Evolutionary conservation across 2,797 vertebrate species (phyloP).

Genomic region (Lophotriccus pileatus): DNA sequence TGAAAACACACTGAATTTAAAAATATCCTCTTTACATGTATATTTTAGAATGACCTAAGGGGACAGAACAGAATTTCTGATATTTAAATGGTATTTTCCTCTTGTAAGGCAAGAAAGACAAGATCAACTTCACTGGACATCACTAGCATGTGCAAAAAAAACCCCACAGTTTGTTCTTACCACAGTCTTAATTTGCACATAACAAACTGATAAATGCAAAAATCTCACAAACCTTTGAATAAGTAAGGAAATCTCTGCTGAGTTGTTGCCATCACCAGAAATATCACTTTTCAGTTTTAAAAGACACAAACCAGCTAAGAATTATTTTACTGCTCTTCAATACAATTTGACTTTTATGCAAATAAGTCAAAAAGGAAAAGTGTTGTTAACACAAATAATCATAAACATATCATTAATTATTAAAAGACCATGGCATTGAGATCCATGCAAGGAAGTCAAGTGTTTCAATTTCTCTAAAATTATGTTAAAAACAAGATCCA

Average conservation of each 20-base stretch:
- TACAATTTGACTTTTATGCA: neutral
- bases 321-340: neutral
- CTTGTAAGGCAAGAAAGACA: neutral
- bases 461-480: neutral
- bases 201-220: neutral
- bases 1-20: neutral
- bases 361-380: neutral
- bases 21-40: neutral
- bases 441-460: neutral
- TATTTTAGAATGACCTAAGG: neutral
- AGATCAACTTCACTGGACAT: neutral
- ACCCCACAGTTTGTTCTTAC: neutral
- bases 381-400: neutral
- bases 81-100: neutral
- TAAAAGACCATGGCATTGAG: neutral
- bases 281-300: neutral
- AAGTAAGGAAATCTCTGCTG: neutral
- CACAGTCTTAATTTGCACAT: neutral
- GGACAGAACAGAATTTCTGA: neutral
- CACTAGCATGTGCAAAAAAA: neutral
- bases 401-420: neutral
- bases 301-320: neutral
- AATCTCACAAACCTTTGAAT: neutral
- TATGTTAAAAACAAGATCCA: neutral
- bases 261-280: neutral